Base-by-base conservation (phyloP, 1,140 invertebrate species). In the Drosophila punjabiensis region DNA sequence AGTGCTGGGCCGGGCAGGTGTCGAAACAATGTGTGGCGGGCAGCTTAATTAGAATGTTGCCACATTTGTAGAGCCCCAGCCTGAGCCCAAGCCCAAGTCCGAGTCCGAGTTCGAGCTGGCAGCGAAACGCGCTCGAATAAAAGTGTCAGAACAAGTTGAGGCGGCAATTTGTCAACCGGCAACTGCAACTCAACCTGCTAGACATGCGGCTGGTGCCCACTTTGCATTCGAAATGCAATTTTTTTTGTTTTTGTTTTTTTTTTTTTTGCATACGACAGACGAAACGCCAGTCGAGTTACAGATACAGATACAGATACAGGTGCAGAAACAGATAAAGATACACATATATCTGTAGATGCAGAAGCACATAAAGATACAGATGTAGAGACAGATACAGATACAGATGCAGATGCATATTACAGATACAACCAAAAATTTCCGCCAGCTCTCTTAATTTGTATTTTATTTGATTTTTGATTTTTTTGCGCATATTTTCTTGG, bases 21-120 rank as follows among this genome's bases (percentile, higher is more conserved):
- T 90, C 86, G 85, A 89, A 89, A 89, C 86, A 89, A 89, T 89
- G 86, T 89, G 73, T 85, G 79, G 78, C 69, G 78, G 75, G 75
- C 85, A 88, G 83, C 88, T 89, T 79, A 82, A 88, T 88, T 88
- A 88, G 84, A 88, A 88, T 88, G 84, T 88, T 88, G 84, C 85
- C 85, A 89, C 84, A 88, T 88, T 84, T 79, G 79, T 77, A 75
- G 61, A 66, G 65, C 20, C 35, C 53, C 7, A 35, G 32, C 18
- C 30, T 0, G 28, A 52, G 48, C 2, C 50, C 6, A 7, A 35
- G 32, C 4, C 18, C 13, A 18, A 16, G 53, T 2, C 28, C 24
- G 24, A 50, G 47, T 9, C 28, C 8, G 28, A 32, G 62, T 33
- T 43, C 60, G 32, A 35, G 67, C 61, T 41, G 59, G 20, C 48